Evolutionary conservation across 2,797 vertebrate genomes (phyloP), one percentile per base, ranked within the genome.

Genomic region (Uromys caudimaculatus): DNA sequence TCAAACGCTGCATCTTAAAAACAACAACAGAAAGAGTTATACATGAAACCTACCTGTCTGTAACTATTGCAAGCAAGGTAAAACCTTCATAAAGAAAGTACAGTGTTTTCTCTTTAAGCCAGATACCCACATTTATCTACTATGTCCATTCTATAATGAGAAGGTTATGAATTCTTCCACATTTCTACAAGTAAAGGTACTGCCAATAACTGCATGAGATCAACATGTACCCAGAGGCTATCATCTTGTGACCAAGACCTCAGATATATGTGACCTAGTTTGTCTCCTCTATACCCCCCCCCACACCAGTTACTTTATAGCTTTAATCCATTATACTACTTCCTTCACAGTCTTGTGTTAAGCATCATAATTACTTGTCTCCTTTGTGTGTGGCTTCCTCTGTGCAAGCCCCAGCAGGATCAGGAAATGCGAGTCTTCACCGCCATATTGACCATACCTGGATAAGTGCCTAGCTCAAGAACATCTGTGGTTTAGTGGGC

Each of bases 1-100:
- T 93, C 88, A 94, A 95, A 73, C 52, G 29, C 76, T 95, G 16
- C 62, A 92, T 77, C 93, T 90, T 64, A 75, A 17, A 38, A 35
- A 97, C 14, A 1, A 17, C 4, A 1, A 17, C 4, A 60, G 60
- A 56, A 83, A 41, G 10, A 76, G 23, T 62, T 27, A 14, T 21
- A 62, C 3, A 29, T 4, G 41, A 96, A 97, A 41, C 11, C 35
- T 94, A 77, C 50, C 44, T 81, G 86, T 88, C 50, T 58, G 24
- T 82, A 27, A 10, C 29, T 27, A 12, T 23, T 35, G 13, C 69
- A 88, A 29, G 16, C 19, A 93, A 73, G 3, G 10, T 1, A 50
- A 8, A 21, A 76, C 32, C 38, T 67, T 93, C n/a, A 54, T 38
- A 77, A 92, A 90, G 67, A 92, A 90, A 60, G 24, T 23, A 85